A percentile compares a stretch with the other conserved stretches of the same genome.
Evolutionary conservation across 2,888 invertebrate species (phyloP).

Genomic region (Hypselothyrea guttata): DNA sequence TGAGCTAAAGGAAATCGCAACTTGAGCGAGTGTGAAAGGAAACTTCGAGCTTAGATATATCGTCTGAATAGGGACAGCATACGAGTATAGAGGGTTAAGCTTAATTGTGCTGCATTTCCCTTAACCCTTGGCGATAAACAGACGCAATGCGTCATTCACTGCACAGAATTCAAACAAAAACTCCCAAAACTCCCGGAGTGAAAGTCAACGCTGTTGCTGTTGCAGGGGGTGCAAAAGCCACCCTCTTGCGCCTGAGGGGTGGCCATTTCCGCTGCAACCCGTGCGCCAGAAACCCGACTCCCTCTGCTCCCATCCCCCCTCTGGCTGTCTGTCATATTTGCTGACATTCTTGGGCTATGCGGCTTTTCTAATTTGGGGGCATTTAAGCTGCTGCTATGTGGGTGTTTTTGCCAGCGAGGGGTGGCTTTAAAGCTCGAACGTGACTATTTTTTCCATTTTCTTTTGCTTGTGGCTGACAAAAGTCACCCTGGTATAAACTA

Average conservation of each 20-base stretch:
- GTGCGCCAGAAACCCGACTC: constrained; percentile 50
- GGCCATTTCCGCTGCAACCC: constrained; percentile 55
- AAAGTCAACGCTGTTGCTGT: too few relatives aligned
- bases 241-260: not conserved
- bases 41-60: constrained; percentile 36
- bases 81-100: constrained; percentile 8
- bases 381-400: constrained; percentile 53
- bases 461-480: constrained; percentile 49
- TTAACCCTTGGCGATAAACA: constrained; percentile 43
- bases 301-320: not conserved
- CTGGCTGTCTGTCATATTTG: constrained; percentile 58
- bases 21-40: constrained; percentile 66
- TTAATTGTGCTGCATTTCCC: constrained; percentile 62
- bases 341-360: constrained; percentile 26
- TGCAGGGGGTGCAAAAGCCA: too few relatives aligned
- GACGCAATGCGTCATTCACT: constrained; percentile 61
- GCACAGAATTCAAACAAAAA: constrained; percentile 24
- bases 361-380: constrained; percentile 65
- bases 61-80: not conserved
- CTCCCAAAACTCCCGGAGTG: constrained; percentile 3
- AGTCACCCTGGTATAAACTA: constrained; percentile 68
- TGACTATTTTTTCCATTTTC: constrained; percentile 48
- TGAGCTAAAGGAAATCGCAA: constrained; percentile 62
- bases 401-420: constrained; percentile 36
- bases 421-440: constrained; percentile 67